Evolutionary conservation across 2,797 vertebrate species (phyloP), one percentile per base, ranked within the genome.

Genomic region (Pangasius mekongensis): DNA sequence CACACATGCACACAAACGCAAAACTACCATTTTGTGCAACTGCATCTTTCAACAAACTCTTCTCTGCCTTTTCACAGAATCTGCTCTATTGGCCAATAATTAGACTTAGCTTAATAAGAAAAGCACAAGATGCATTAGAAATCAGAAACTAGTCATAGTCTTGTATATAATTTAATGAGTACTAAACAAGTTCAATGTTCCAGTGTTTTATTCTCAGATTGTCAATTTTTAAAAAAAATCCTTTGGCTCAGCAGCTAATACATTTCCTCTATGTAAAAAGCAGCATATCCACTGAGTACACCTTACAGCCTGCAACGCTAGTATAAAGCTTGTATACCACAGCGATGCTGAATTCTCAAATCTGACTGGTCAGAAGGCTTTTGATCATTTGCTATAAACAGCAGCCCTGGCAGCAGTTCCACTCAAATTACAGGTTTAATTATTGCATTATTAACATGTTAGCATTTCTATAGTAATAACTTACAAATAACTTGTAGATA

Each of bases 1-100:
- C 39, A 86, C 67, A 86, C 43, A 69, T 43, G 33, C 39, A 64
- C 77, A 62, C 87, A 66, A 62, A 39, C 74, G 78, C 74, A 86
- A 66, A 83, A 60, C 66, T 27, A 27, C 24, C 39, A 33, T 20
- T 60, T 49, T 67, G 78, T 47, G 10, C 33, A 84, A 56, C 27
- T 16, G 69, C 16, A 52, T 80, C 49, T 18, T 81, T 58, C 43
- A 84, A 24, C 71, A 71, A 78, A 52, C 62, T 30, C 36, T 24
- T 24, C 18, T 36, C 14, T 43, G 0, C 30, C n/a, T 47, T 16
- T 86, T 64, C 22, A n/a, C 7, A 39, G 13, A 82, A 82, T 27
- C n/a, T 43, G 22, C 33, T 60, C 11, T 18, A 33, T 30, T 76
- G 47, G n/a, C 22, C 11, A 27, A 74, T 58, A 84, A 30, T 64